These are phyloP conservation scores for Chascanopsetta lugubris DNA, from an alignment of 2,113 vertebrate genomes.

Conservation along the genomic window DNA sequence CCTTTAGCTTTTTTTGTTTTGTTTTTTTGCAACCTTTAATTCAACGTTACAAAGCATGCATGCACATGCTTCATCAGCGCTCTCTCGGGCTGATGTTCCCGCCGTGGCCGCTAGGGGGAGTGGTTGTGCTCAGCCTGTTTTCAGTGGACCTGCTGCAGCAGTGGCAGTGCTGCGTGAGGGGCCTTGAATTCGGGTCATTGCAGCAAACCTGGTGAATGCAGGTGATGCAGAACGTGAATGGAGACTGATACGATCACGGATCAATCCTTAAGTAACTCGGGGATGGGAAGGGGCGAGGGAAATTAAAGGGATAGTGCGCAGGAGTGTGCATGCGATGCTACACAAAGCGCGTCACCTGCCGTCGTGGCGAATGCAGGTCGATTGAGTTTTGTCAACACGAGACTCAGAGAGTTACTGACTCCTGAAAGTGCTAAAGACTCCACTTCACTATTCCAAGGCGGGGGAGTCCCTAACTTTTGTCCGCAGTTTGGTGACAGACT, in stretches of 20 bases:
- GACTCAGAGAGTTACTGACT: neutral
- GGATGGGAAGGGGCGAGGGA: neutral
- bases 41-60: neutral
- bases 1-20: too few species aligned
- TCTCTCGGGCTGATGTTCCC: constrained; percentile 39
- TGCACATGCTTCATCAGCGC: constrained; percentile 1
- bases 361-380: too few species aligned
- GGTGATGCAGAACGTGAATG: constrained; percentile 18
- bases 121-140: constrained; percentile 48
- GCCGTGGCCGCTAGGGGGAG: constrained; percentile 75
- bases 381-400: too few species aligned
- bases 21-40: too few species aligned
- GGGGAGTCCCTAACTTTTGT: neutral
- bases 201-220: constrained; percentile 18
- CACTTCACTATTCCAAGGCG: neutral
- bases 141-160: constrained; percentile 16
- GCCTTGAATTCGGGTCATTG: constrained; percentile 15
- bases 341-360: too few species aligned
- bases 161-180: neutral
- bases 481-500: neutral
- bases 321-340: neutral
- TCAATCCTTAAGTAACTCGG: constrained; percentile 7
- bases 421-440: neutral
- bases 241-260: constrained; percentile 21
- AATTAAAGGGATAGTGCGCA: neutral